Base-by-base conservation (phyloP, 2,113 vertebrate species). In the Ascaphus truei region DNA sequence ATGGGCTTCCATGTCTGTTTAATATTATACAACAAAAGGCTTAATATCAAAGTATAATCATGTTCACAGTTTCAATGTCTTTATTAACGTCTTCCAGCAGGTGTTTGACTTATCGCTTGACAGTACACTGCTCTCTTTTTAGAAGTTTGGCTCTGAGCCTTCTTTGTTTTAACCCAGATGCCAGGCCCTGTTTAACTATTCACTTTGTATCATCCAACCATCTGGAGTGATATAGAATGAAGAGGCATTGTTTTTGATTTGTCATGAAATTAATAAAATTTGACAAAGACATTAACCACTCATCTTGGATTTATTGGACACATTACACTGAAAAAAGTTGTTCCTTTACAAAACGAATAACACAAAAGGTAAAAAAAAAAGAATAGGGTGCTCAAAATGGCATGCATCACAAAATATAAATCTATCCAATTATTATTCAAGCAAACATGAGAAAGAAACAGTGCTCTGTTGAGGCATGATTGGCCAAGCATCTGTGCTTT, bases 81-180 rank as follows among this genome's bases (percentile, higher is more conserved):
- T 76, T 61, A 45, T 77, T 77, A 77, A 80, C 65, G 81, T 75
- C 71, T 72, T 84, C 78, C 64, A 76, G 81, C 81, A 88, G 83
- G 85, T 86, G 76, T 79, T 68, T 51, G 50, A 72, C 59, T 81
- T 77, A 75, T 73, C 80, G 55, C 67, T 67, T 47, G 15, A 72
- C 68, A 62, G 39, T 79, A 73, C 57, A 61, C 74, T 80, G 65
- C 36, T 56, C 76, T 81, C 74, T 60, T 77, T 82, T 72, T 69
- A 77, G 67, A 77, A 7, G n/a, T 67, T 75, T 85, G 86, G 79
- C 84, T 87, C 58, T 69, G 77, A 82, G 81, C 80, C 81, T 77
- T 56, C 76, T 89, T 90, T 88, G 77, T 89, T 87, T 80, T 77
- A 75, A 65, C 62, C 68, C 80, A 83, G 75, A 85, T 85, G 84